Base-by-base conservation (phyloP, 2,113 vertebrate genomes). In the Carollia perspicillata region DNA sequence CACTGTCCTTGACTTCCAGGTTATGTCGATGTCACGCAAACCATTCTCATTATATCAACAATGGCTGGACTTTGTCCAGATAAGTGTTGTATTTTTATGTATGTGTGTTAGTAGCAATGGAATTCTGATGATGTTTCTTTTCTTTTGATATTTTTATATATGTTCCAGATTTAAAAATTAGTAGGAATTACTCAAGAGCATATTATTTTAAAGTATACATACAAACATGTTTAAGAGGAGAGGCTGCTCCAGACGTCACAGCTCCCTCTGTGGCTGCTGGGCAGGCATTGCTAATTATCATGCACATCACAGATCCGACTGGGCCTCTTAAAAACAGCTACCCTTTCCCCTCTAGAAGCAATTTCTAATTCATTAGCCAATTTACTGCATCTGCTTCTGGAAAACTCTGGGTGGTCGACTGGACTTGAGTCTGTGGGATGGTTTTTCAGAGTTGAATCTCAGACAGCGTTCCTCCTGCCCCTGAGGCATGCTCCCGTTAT, bases 401-500 rank as follows among this genome's bases (percentile, higher is more conserved):
- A 84, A 92, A 58, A 35, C 18, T 40, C 63, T 81, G 20, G 26
- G 7, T 12, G 42, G 81, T 85, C 94, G 68, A 28, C 22, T 49
- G 18, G 79, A 91, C 44, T 80, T 84, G 40, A 84, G 74, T 58
- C 9, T 78, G 16, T 51, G 30, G 23, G 35, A 5, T 42, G 55
- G 44, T 8, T 95, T 92, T 94, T 88, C 42, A 80, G 71, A 90
- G 71, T 11, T 79, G 30, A 93, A 28, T 89, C 42, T 47, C 83
- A 51, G 10, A 65, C 20, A 35, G 8, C 33, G 6, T 26, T 53
- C 80, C 58, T 87, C 0, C 0, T 40, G 30, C 40, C 30, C 68
- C 26, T 8, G 30, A 63, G 69, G 22, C 20, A 30, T 49, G 20
- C 66, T 40, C 26, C n/a, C 20, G 6, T 81, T 37, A 66, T 30